phyloP scores from a whole-genome alignment of 2,113 vertebrate genomes.

The Galeopterus variegatus region DNA sequence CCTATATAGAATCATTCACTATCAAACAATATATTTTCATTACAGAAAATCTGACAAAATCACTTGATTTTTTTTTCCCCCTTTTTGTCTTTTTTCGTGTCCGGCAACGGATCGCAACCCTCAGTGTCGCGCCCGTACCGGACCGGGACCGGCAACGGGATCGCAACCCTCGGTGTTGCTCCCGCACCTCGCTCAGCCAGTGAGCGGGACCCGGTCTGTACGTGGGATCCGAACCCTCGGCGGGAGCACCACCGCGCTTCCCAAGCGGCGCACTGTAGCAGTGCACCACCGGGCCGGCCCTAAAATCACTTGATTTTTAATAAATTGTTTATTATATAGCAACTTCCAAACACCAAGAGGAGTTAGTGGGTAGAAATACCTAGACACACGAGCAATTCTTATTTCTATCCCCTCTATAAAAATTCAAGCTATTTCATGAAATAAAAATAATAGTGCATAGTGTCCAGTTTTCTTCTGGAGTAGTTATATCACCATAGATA shows the following conservation, averaged over 20 bases:
- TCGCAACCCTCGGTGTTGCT: too few species aligned
- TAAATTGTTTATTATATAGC: neutral
- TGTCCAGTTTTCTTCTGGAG: neutral
- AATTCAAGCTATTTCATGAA: neutral
- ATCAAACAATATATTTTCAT: neutral
- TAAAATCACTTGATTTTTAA: neutral
- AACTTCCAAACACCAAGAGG: neutral
- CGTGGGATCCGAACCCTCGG: too few species aligned
- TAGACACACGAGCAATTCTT: neutral
- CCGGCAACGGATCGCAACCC: too few species aligned
- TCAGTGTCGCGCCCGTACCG: too few species aligned
- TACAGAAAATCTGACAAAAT: conserved; percentile 6
- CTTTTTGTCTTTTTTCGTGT: too few species aligned
- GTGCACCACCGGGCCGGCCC: too few species aligned
- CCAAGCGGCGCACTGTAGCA: too few species aligned
- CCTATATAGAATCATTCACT: neutral
- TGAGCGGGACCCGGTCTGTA: too few species aligned
- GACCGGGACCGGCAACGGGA: too few species aligned
- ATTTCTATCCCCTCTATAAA: neutral
- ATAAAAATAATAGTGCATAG: neutral
- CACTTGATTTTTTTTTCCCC: neutral
- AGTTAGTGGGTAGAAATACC: neutral
- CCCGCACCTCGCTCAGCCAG: too few species aligned
- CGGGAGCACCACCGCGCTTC: too few species aligned
- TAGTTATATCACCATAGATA: neutral